Base-by-base conservation (phyloP, 2,888 invertebrate species). In the Nezara viridula region DNA sequence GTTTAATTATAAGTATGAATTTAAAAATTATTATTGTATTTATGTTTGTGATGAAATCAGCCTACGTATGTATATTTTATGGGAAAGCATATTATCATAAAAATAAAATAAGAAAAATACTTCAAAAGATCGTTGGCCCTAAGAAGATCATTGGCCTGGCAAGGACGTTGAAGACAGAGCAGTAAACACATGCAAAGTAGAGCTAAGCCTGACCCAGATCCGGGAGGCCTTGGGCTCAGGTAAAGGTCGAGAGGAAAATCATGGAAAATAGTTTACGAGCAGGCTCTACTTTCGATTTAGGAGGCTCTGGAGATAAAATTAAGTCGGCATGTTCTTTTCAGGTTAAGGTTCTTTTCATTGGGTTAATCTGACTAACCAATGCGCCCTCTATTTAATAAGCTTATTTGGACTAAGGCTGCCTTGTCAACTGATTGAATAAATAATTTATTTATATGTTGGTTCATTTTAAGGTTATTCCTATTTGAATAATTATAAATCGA, bases 241-340 rank as follows among this genome's bases (percentile, higher is more conserved):
- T 27, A 27, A 60, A 60, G 60, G 27, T 60, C 27, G n/a, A 60
- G 60, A 60, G 60, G 60, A 60, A 60, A 60, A 60, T 60, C 60
- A 27, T 14, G 3, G 14, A 44, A 44, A 5, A 5, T 5, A 44
- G 44, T 44, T 60, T 27, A 60, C 27, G 27, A 52, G 3, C 21
- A 52, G 24, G 21, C 52, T 44, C 44, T n/a, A 52, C 52, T 52
- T 52, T 55, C 55, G 60, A 60, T 60, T 60, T 60, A 27, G 27
- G 16, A 60, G 27, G 60, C 60, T 0, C 0, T 60, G 27, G 21
- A 60, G 60, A 27, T 60, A 27, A 27, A 60, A 60, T 60, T 60
- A 60, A 60, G 60, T 60, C 5, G n/a, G 27, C 27, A 27, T 60
- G 21, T n/a, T n/a, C 55, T 55, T 10, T 55, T 55, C n/a, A 10